Evolutionary conservation across 1,140 invertebrate genomes (phyloP), one percentile per base, ranked within the genome.

Genomic region (Aphelenchoides avenae): DNA sequence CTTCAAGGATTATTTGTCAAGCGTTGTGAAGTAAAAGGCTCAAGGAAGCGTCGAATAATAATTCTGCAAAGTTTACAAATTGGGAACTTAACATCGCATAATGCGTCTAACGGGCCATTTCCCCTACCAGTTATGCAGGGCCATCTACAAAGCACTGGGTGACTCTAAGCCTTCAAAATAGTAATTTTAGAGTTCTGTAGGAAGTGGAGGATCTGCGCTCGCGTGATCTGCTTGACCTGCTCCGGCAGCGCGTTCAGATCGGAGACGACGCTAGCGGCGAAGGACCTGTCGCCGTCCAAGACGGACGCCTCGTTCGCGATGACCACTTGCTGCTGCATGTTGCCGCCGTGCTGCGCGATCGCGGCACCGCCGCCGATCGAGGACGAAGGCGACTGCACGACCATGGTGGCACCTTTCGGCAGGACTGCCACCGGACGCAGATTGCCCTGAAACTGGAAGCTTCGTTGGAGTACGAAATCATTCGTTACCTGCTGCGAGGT

Each of bases 121-220:
- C n/a, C n/a, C n/a, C n/a, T n/a, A n/a, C n/a, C n/a, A n/a, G n/a
- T n/a, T n/a, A n/a, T n/a, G n/a, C n/a, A n/a, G n/a, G n/a, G n/a
- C n/a, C n/a, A n/a, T n/a, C n/a, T n/a, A n/a, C 5, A 41, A 41
- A 7, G 40, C 1, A 41, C 42, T 47, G 7, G 30, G 30, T n/a
- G 6, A 9, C 7, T 1, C 52, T 53, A 60, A 15, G 57, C 57
- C 24, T 64, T 60, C 7, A 60, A 54, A 27, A 60, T 60, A 36
- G 57, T 60, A 13, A 60, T 60, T 37, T 60, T 60, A 13, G 57
- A 60, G 44, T 60, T 60, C 46, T 60, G 42, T 18, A 60, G 26
- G 9, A 60, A 39, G 33, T 60, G 57, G 15, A 50, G 60, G 22
- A 60, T 60, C 41, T 60, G 57, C 26, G 60, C 57, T 30, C 59